Evolutionary conservation across 2,113 vertebrate genomes (phyloP).

Genomic region (Pseudorectes ferrugineus): DNA sequence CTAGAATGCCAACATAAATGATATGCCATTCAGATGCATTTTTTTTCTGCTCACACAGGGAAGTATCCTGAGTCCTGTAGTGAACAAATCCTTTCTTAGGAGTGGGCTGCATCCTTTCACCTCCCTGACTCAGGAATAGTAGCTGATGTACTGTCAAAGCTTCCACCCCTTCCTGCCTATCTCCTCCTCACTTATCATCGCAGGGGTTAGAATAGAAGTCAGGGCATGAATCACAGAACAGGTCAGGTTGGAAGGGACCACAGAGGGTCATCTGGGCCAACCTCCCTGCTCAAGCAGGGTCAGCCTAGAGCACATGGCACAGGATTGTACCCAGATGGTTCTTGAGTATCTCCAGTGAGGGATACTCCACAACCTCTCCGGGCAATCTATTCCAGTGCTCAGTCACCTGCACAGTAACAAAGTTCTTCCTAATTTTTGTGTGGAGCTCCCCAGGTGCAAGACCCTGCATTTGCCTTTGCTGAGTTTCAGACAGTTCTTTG

Average conservation of each 20-base stretch:
- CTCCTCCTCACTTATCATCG: fast-evolving
- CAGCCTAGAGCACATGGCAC: not conserved
- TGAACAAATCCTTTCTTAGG: not conserved
- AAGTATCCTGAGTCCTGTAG: not conserved
- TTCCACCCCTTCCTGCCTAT: not conserved
- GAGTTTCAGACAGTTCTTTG: not conserved
- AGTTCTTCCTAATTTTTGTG: not conserved
- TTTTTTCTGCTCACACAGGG: not conserved
- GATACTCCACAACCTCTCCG: not conserved
- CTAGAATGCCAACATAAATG: not conserved
- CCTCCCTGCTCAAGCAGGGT: not conserved
- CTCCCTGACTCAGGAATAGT: not conserved
- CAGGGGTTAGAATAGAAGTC: not conserved
- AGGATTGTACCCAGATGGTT: not conserved
- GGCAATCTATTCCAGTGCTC: not conserved
- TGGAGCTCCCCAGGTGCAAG: not conserved
- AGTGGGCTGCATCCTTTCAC: not conserved
- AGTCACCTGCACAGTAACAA: not conserved
- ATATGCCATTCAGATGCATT: not conserved
- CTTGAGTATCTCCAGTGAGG: not conserved
- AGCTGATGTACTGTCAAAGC: not conserved
- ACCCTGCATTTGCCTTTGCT: not conserved
- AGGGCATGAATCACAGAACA: not conserved
- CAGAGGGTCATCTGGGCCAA: not conserved
- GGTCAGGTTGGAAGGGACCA: not conserved